Base-by-base conservation (phyloP, 2,888 invertebrate species). In the Stenolophus ochropezus region DNA sequence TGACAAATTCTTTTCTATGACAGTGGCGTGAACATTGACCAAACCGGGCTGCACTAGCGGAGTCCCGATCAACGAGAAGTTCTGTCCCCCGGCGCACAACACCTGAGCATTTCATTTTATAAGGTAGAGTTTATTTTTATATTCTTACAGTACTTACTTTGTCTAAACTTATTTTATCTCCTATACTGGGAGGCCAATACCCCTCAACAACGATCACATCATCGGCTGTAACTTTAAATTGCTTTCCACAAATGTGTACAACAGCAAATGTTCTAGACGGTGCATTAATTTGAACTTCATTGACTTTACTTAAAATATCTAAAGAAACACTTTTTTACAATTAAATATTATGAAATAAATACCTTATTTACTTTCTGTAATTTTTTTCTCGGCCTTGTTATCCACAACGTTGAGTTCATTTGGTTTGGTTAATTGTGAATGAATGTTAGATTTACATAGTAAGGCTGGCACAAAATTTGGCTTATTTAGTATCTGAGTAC, bases 191-290 rank as follows among this genome's bases (percentile, higher is more conserved):
- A 27, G 95, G 94, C 96, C 96, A 96, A 86, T 93, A 93, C 0
- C 96, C 96, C 89, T 96, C 94, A 0, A 97, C 90, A 0, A 96
- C 91, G 25, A 97, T 91, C 1, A 97, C 90, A 89, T 97, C 97
- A n/a, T 95, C 96, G 82, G 94, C 91, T 0, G 96, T 96, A 0
- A 97, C 91, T 89, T 96, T 94, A 89, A 94, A 96, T 86, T 97
- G 97, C 88, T 94, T 96, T 8, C 96, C 96, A 82, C 93, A 91
- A 16, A 97, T 85, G 85, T 96, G 94, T 0, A 97, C 91, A 0
- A 97, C 92, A 0, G 97, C 97, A 89, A 97, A 97, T 83, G 94
- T 90, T 49, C 95, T 90, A 3, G 94, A 93, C 8, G 91, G 89
- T 27, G 86, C 86, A 49, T 91, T 89, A 11, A 91, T 89, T 83